Base-by-base conservation (phyloP, 2,113 vertebrate species). In the Pedetes capensis region DNA sequence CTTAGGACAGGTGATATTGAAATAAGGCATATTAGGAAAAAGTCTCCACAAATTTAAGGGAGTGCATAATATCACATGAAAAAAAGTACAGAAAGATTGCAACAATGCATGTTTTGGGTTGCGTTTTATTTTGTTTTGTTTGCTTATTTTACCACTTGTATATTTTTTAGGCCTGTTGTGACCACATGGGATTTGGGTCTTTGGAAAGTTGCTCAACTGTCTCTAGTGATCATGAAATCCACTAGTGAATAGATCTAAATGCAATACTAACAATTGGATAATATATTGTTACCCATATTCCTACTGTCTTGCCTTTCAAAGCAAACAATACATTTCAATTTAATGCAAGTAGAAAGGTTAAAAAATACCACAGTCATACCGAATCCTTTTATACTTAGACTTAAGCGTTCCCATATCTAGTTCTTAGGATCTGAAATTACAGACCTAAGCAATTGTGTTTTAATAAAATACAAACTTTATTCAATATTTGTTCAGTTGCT, bases 301-400 rank as follows among this genome's bases (percentile, higher is more conserved):
- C 91, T 25, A 55, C 39, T 87, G 27, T 39, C 61, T 96, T 83
- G 97, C 8, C 27, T 86, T 94, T 84, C 68, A 95, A 79, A 96
- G 72, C 53, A 88, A 97, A 22, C 2, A 74, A 42, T 66, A 8
- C 8, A 39, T 93, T 96, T 94, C 51, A 25, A 22, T 51, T 96
- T 49, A 57, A 91, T 95, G 75, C 74, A 96, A 95, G 94, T 68
- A 34, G 92, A 94, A 16, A 95, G 89, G 47, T 85, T 72, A 95
- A 92, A 96, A 34, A 93, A 82, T 55, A 94, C 78, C 10, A 79
- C 14, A 89, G 20, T 68, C 64, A 86, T 27, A 91, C 83, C 27
- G 78, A 91, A 76, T 71, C 25, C 44, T 81, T 87, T 83, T 69
- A 34, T 66, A 57, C n/a, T 51, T 63, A 29, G 69, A 95, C 74